These are phyloP conservation scores for Cepphus grylle DNA, from an alignment of 2,113 vertebrate species.

Conservation along the genomic window DNA sequence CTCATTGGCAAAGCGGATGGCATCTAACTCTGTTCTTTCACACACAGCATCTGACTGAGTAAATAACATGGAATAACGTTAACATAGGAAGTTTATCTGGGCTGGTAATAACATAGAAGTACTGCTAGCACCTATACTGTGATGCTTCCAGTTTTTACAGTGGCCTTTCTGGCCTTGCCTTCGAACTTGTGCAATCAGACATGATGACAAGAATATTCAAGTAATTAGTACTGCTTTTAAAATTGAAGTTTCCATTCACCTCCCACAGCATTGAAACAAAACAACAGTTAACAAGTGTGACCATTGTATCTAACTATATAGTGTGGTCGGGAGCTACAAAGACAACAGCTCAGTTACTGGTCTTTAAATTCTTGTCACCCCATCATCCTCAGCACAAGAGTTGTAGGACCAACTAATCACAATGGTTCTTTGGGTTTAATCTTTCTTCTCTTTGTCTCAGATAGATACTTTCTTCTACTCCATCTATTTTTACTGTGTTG, in stretches of 20 bases:
- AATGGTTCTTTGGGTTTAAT: background rate
- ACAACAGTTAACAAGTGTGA: background rate
- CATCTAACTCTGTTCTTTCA: constrained; percentile 81
- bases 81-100: background rate
- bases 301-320: background rate
- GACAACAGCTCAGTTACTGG: background rate
- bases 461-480: background rate
- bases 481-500: background rate
- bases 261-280: background rate
- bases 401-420: background rate
- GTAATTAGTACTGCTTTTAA: background rate
- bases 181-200: background rate
- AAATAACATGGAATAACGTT: background rate
- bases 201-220: background rate
- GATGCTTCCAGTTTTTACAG: background rate
- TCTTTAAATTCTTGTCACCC: background rate
- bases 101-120: background rate
- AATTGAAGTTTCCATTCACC: background rate
- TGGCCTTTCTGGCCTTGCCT: background rate
- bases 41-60: constrained; percentile 81
- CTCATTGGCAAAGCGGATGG: constrained; percentile 79
- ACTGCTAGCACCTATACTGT: background rate
- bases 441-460: background rate
- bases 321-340: background rate
- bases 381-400: background rate